Base-by-base conservation (phyloP, 2,888 invertebrate species). In the Eudasyphora cyanicolor region DNA sequence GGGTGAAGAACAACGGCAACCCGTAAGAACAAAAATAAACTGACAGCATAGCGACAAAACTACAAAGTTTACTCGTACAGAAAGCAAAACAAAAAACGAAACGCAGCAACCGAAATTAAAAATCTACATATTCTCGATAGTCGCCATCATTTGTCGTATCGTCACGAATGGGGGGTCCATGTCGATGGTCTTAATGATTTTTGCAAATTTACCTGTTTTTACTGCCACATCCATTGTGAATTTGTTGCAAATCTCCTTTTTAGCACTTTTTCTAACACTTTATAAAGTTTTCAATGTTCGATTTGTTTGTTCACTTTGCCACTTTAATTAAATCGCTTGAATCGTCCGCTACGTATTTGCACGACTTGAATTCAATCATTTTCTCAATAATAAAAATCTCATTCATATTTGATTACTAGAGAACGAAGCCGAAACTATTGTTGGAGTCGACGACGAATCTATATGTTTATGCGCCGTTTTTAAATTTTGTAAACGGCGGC, bases 81-180 rank as follows among this genome's bases (percentile, higher is more conserved):
- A 80, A 77, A 85, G 73, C 75, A 78, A 79, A 82, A 78, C 76
- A 86, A 77, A 76, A 85, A 54, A 71, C n/a, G n/a, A 82, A 83
- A 76, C 71, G 71, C 77, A 76, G 77, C 71, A 85, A 85, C 38
- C 82, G 76, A 86, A 85, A 79, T 71, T 75, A 73, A 80, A 82
- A 82, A 79, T 49, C 38, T 69, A 81, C 77, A 80, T 79, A 62
- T 38, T 64, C 86, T 86, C 86, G 86, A 85, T 85, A 90, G 91
- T 92, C 89, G 90, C 90, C 90, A 91, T n/a, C n/a, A n/a, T 90
- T 88, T 88, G 88, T 88, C 88, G 88, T 88, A 88, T 87, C 84
- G 86, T 64, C 78, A 85, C 82, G 87, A 80, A 85, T 76, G 84
- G 85, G 85, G 86, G 87, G 85, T 82, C 77, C 83, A 86, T 86